These are phyloP conservation scores for Hypselothyrea guttata DNA, from an alignment of 2,888 invertebrate species.

Conservation along the genomic window DNA sequence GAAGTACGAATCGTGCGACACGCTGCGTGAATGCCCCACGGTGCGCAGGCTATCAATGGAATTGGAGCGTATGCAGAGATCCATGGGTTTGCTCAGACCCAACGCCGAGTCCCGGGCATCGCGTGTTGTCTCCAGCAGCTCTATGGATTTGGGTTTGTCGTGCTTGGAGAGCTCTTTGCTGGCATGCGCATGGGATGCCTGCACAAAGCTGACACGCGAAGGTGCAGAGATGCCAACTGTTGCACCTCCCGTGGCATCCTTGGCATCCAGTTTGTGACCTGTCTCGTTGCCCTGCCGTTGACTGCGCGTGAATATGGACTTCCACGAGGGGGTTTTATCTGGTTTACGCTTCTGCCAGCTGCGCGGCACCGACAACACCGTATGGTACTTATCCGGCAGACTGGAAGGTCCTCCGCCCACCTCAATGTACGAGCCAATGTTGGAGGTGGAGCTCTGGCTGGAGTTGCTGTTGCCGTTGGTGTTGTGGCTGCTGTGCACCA, in stretches of 20 bases:
- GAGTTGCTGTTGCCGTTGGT: slow-evolving; percentile 9
- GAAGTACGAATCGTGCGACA: slow-evolving; percentile 97
- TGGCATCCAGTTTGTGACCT: slow-evolving; percentile 44
- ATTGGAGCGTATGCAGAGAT: slow-evolving; percentile 81
- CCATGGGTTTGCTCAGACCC: slow-evolving; percentile 77
- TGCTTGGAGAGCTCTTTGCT: slow-evolving; percentile 76
- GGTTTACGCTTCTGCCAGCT: slow-evolving; percentile 82
- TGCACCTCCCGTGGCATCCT: slow-evolving; percentile 35
- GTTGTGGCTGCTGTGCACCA: slow-evolving; percentile 57
- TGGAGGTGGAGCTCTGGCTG: slow-evolving; percentile 65
- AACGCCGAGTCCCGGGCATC: slow-evolving; percentile 54
- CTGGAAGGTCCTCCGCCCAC: slow-evolving; percentile 90
- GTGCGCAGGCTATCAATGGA: slow-evolving; percentile 82
- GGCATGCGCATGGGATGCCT: slow-evolving; percentile 67
- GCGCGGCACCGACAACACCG: slow-evolving; percentile 93
- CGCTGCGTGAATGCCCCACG: slow-evolving; percentile 85
- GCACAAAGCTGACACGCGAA: slow-evolving; percentile 79
- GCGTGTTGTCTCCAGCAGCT: slow-evolving; percentile 79
- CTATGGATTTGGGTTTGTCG: slow-evolving; percentile 81
- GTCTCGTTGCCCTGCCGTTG: slow-evolving; percentile 77
- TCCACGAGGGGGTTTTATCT: slow-evolving; percentile 81
- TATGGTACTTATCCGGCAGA: slow-evolving; percentile 92
- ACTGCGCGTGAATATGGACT: slow-evolving; percentile 82
- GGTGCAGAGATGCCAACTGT: slow-evolving; percentile 47
- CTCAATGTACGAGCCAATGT: slow-evolving; percentile 86